Evolutionary conservation across 2,797 vertebrate species (phyloP).

Genomic region (Smutsia temminckii): DNA sequence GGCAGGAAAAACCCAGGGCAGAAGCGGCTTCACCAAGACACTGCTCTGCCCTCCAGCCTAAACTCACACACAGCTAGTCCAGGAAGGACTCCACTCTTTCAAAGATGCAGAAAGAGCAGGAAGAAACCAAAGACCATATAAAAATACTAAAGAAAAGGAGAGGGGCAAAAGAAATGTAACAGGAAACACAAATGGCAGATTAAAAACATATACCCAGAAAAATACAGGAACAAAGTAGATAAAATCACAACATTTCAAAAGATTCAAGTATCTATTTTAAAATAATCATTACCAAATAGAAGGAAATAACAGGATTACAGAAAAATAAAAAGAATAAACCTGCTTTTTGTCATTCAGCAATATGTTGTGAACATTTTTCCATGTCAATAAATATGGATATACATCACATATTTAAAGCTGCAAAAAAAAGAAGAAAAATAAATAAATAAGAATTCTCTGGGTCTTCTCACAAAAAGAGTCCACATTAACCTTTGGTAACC

Average conservation of each 20-base stretch:
- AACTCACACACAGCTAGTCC: not conserved
- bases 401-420: not conserved
- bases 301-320: not conserved
- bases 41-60: not conserved
- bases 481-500: not conserved
- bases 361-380: not conserved
- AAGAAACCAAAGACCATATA: not conserved
- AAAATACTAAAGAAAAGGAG: not conserved
- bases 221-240: not conserved
- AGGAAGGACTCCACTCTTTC: not conserved
- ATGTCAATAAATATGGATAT: not conserved
- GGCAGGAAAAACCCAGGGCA: too few species aligned
- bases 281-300: not conserved
- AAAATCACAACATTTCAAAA: not conserved
- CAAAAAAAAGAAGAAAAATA: not conserved
- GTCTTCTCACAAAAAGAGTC: not conserved
- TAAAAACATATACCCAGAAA: not conserved
- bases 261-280: not conserved
- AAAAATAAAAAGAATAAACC: not conserved
- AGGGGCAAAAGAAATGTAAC: not conserved
- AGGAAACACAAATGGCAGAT: not conserved
- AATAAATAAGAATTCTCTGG: not conserved
- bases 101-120: not conserved
- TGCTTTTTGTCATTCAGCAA: not conserved
- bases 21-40: not conserved